A percentile compares a stretch with the other conserved stretches of the same genome.
These are phyloP conservation scores for Sinelater perroti DNA, from an alignment of 2,888 invertebrate genomes.

Conservation along the genomic window DNA sequence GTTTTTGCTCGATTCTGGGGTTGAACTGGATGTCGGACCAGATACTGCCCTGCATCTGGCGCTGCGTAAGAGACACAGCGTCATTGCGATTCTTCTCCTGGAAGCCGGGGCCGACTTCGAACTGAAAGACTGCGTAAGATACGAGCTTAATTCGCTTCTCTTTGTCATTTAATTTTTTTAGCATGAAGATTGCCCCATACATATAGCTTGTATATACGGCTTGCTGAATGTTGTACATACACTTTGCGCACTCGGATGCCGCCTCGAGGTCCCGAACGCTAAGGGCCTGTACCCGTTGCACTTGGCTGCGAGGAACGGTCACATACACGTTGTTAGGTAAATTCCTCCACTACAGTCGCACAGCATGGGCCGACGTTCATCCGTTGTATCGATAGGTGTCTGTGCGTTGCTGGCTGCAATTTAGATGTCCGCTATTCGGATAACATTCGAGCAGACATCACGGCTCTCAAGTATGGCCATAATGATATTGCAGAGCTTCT, in stretches of 20 bases:
- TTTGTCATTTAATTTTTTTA: slow-evolving; percentile 47
- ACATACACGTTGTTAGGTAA: slow-evolving; percentile 73
- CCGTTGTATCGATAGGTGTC: slow-evolving; percentile 59
- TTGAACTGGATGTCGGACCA: slow-evolving; percentile 57
- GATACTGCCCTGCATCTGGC: slow-evolving; percentile 69
- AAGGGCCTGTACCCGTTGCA: slow-evolving; percentile 73
- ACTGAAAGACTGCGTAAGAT: slow-evolving; percentile 62
- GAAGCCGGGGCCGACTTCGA: slow-evolving; percentile 69
- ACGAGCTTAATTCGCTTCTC: neutral
- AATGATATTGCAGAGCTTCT: slow-evolving; percentile 74
- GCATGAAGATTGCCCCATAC: slow-evolving; percentile 69
- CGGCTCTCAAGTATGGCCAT: slow-evolving; percentile 78
- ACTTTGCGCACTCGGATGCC: slow-evolving; percentile 67
- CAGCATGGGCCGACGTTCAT: neutral
- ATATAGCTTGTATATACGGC: slow-evolving; percentile 67
- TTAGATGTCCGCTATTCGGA: slow-evolving; percentile 73
- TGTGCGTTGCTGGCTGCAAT: slow-evolving; percentile 76
- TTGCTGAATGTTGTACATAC: slow-evolving; percentile 66
- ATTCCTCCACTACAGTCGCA: too few relatives aligned
- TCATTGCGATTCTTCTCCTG: slow-evolving; percentile 68
- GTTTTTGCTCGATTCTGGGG: slow-evolving; percentile 57
- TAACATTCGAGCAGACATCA: slow-evolving; percentile 78
- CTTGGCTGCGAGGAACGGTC: slow-evolving; percentile 75
- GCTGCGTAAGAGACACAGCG: slow-evolving; percentile 64
- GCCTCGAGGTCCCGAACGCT: slow-evolving; percentile 70